phyloP scores from a whole-genome alignment of 2,113 vertebrate species.

The Aythya baeri region DNA sequence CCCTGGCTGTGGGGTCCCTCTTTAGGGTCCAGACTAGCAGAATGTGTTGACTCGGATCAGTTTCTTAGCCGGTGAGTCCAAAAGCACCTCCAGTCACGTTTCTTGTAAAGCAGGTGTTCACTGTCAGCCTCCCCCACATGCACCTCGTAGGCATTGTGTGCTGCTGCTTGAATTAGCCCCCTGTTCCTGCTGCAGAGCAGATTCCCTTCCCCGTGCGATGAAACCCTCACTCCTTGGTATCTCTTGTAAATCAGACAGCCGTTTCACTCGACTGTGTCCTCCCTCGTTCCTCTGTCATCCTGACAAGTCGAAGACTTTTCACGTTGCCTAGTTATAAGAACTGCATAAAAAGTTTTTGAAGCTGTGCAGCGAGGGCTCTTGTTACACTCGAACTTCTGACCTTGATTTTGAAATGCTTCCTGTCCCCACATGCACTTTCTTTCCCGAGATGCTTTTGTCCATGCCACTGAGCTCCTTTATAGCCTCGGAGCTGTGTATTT shows the following conservation, averaged over 20 bases:
- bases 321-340: not conserved
- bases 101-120: constrained; percentile 12
- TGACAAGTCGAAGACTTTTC: not conserved
- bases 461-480: constrained; percentile 51
- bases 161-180: constrained; percentile 30
- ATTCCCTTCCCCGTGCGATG: not conserved
- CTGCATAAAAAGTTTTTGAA: constrained; percentile 34
- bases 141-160: not conserved
- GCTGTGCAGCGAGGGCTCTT: constrained; percentile 38
- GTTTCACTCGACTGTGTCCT: not conserved
- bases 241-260: not conserved
- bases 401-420: constrained; percentile 40
- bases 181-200: constrained; percentile 11
- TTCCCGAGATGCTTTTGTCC: constrained; percentile 46
- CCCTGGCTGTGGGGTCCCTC: not conserved
- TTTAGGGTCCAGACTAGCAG: not conserved
- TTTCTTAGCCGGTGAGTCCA: constrained; percentile 31
- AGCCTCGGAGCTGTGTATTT: constrained; percentile 51
- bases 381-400: constrained; percentile 63
- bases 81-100: not conserved
- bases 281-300: not conserved
- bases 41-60: constrained; percentile 6
- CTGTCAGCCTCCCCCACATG: not conserved
- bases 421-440: constrained; percentile 46
- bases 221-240: not conserved